These are phyloP conservation scores for Myrmecobius fasciatus DNA, from an alignment of 2,113 vertebrate genomes.

Conservation along the genomic window DNA sequence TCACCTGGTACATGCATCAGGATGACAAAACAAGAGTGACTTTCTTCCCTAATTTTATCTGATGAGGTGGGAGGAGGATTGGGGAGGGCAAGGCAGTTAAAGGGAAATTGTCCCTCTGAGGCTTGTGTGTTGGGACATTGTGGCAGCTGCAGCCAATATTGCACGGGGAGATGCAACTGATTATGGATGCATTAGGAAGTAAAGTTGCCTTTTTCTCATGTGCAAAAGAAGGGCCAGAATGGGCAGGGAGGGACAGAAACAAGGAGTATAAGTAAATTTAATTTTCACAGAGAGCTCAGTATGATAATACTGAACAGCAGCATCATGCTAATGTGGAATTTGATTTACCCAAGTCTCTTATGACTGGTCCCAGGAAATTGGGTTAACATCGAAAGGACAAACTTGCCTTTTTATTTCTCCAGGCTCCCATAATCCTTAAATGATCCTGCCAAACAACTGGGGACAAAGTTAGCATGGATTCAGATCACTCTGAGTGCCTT, in stretches of 20 bases:
- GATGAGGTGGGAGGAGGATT: not conserved
- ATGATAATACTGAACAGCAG: slow-evolving; percentile 34
- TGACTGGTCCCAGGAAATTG: not conserved
- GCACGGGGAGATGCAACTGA: slow-evolving; percentile 76
- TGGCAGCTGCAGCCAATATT: slow-evolving; percentile 76
- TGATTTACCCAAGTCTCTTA: not conserved
- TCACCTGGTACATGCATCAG: slow-evolving; percentile 73
- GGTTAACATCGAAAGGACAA: not conserved
- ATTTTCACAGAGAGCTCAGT: slow-evolving; percentile 54
- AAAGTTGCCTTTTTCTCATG: slow-evolving; percentile 69
- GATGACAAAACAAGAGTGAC: slow-evolving; percentile 76
- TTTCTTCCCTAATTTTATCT: slow-evolving; percentile 78
- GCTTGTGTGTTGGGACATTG: slow-evolving; percentile 71
- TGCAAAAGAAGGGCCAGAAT: slow-evolving; percentile 72
- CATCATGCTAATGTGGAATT: slow-evolving; percentile 19
- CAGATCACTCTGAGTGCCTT: not conserved
- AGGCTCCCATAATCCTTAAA: not conserved
- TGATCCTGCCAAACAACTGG: not conserved
- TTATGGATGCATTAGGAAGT: slow-evolving; percentile 78
- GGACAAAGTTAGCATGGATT: not conserved
- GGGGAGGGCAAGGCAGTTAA: slow-evolving; percentile 71
- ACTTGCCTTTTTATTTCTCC: slow-evolving; percentile 7
- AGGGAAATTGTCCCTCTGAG: slow-evolving; percentile 62
- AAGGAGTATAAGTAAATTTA: slow-evolving; percentile 62
- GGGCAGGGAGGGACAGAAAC: slow-evolving; percentile 44